Conservation (phyloP, 2,888 invertebrate genomes). For the Crioceris asparagi region DNA sequence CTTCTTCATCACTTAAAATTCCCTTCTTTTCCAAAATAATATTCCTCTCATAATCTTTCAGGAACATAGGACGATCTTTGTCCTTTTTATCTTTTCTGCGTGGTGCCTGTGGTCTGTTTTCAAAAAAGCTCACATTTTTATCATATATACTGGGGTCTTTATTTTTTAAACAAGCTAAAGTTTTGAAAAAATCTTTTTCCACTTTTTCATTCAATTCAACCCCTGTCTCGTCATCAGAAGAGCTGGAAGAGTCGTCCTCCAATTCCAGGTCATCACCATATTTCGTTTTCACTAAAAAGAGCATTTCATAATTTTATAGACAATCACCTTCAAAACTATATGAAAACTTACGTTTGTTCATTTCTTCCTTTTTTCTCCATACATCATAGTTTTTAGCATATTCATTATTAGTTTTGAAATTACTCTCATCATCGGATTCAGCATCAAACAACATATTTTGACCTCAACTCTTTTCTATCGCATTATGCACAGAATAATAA, state of each 20-base stretch:
- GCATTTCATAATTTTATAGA: not conserved
- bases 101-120: conserved; percentile 7
- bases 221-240: conserved; percentile 55
- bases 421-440: conserved; percentile 42
- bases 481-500: too few species aligned
- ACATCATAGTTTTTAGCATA: conserved; percentile 77
- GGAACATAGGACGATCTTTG: conserved; percentile 47
- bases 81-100: conserved; percentile 27
- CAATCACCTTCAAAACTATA: not conserved
- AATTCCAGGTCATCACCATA: conserved; percentile 51
- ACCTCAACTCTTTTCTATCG: too few species aligned
- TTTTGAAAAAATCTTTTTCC: conserved; percentile 81
- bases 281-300: conserved; percentile 56
- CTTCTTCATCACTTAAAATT: conserved; percentile 39
- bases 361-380: conserved; percentile 78
- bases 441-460: conserved; percentile 26
- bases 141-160: conserved; percentile 88
- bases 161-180: conserved; percentile 73
- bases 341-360: conserved; percentile 59
- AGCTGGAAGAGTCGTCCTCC: conserved; percentile 38
- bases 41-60: conserved; percentile 73
- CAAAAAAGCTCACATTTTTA: conserved; percentile 59
- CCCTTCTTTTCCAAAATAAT: conserved; percentile 60
- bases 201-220: conserved; percentile 51
- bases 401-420: conserved; percentile 59